phyloP scores from a whole-genome alignment of 2,888 invertebrate species.

The Heliconius charithonia region DNA sequence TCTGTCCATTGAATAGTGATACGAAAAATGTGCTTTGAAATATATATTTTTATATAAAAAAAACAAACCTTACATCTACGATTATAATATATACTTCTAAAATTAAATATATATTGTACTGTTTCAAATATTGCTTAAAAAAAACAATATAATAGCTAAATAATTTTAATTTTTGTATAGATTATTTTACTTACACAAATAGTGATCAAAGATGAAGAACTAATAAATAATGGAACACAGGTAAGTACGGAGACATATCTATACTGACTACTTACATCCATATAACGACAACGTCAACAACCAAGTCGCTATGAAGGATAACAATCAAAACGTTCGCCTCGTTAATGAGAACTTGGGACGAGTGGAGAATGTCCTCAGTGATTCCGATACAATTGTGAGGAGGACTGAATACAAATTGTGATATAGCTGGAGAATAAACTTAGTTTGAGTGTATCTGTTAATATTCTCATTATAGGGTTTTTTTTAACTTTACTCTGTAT shows the following conservation, averaged over 20 bases:
- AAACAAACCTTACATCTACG: no score
- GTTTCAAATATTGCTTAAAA: no score
- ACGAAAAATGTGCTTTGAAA: no score
- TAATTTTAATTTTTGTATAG: no score
- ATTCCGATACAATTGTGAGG: slow-evolving; percentile 10
- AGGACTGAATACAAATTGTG: slow-evolving; percentile 14
- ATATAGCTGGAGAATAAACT: not conserved
- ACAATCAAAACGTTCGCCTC: slow-evolving; percentile 9
- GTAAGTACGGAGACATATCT: not conserved
- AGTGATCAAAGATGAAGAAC: no score
- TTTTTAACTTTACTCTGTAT: not conserved
- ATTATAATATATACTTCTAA: no score
- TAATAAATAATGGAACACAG: not conserved
- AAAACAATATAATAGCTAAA: no score
- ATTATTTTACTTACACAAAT: no score
- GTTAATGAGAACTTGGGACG: slow-evolving; percentile 22
- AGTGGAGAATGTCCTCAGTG: slow-evolving; percentile 22
- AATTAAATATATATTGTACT: no score
- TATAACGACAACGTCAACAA: slow-evolving; percentile 2
- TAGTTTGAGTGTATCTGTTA: not conserved
- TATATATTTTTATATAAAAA: no score
- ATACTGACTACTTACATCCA: not conserved
- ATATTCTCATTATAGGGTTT: not conserved
- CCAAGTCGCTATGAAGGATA: slow-evolving; percentile 17
- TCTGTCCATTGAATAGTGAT: no score